Conservation (phyloP, 2,113 vertebrate species). For the Nannospalax galili region DNA sequence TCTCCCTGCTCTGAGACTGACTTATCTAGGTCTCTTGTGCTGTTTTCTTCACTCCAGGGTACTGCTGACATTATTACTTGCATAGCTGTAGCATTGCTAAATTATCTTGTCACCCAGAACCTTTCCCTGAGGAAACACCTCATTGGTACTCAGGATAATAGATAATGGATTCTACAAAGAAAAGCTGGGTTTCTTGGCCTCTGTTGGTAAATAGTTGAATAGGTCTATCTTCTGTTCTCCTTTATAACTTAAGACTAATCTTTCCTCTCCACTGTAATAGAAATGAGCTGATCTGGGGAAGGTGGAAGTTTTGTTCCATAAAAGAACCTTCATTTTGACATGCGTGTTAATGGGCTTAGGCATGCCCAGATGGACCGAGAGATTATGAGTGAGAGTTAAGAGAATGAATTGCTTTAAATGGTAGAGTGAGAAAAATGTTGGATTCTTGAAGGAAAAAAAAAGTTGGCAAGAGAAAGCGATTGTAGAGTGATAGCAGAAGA, state of each 20-base stretch:
- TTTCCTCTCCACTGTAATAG: neutral
- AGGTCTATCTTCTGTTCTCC: neutral
- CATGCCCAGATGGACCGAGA: neutral
- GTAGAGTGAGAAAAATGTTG: neutral
- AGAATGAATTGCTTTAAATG: neutral
- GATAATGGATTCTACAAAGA: neutral
- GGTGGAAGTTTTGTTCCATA: neutral
- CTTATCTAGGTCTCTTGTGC: neutral
- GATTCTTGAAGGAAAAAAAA: neutral
- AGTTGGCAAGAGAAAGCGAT: neutral
- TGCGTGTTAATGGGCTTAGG: neutral
- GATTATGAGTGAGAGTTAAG: neutral
- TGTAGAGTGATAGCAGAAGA: neutral
- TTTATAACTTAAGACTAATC: neutral
- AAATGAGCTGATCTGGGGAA: neutral
- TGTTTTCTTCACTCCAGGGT: neutral
- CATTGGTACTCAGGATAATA: constrained; percentile 1
- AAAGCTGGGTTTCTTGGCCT: neutral
- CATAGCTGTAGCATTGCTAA: neutral
- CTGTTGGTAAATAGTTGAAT: neutral
- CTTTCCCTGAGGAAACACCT: neutral
- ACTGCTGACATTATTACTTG: neutral
- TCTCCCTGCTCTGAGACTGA: neutral
- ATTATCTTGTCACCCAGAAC: neutral
- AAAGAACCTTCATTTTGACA: neutral